Percentiles rank a stretch among this genome's conserved stretches.
These are phyloP conservation scores for Urechis unicinctus DNA, from an alignment of 2,888 invertebrate genomes.

Conservation along the genomic window DNA sequence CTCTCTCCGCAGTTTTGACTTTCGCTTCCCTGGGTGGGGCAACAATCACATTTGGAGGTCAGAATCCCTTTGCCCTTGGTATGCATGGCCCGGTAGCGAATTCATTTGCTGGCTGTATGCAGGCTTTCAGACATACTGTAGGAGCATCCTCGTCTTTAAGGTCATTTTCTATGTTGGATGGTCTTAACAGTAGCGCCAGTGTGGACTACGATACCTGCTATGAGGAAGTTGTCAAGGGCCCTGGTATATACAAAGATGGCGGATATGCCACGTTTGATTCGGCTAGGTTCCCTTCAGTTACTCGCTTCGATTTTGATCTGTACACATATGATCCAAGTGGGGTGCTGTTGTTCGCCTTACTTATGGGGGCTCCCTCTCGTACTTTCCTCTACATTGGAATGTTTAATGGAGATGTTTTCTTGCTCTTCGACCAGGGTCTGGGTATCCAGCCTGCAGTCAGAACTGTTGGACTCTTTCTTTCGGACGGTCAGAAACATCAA, in stretches of 20 bases:
- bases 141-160: neutral
- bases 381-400: constrained; percentile 21
- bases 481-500: constrained; percentile 20
- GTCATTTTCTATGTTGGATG: neutral
- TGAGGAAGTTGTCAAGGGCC: constrained; percentile 11
- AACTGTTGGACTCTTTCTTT: constrained; percentile 19
- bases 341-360: constrained; percentile 18
- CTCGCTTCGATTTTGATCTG: constrained; percentile 18
- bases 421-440: constrained; percentile 23
- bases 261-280: constrained; percentile 9
- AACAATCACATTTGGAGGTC: constrained; percentile 16
- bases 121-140: constrained; percentile 2
- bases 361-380: neutral
- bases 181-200: no score
- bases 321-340: constrained; percentile 20
- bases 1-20: neutral
- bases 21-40: constrained; percentile 6
- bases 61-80: constrained; percentile 12
- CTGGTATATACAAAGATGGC: constrained; percentile 6
- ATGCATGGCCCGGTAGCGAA: constrained; percentile 17
- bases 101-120: constrained; percentile 19
- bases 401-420: constrained; percentile 24
- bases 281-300: constrained; percentile 4
- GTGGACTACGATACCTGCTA: constrained; percentile 13
- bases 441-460: constrained; percentile 16